These are phyloP conservation scores for Orchesella cincta DNA, from an alignment of 1,140 invertebrate genomes.

Conservation along the genomic window DNA sequence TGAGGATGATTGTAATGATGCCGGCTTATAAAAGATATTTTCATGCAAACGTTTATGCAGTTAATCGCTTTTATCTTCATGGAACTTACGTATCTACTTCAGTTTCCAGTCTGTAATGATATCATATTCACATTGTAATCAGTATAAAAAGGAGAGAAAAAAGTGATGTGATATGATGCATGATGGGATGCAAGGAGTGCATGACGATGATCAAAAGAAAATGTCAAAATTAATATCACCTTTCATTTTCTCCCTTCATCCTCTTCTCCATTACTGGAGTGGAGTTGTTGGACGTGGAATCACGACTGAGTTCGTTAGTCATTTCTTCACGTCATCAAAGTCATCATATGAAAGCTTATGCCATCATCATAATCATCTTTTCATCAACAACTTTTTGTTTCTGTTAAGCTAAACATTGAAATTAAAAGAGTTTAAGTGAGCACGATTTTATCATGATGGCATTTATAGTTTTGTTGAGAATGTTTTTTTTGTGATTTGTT, in stretches of 20 bases:
- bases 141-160: not conserved
- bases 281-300: not conserved
- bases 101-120: too few relatives aligned
- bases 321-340: not conserved
- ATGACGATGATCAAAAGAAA: not conserved
- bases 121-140: too few relatives aligned
- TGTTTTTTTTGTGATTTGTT: too few relatives aligned
- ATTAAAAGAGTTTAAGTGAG: not conserved
- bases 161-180: not conserved
- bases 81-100: too few relatives aligned
- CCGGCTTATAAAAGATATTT: too few relatives aligned
- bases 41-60: too few relatives aligned
- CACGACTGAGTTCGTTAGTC: constrained; percentile 15
- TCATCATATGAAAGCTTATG: too few relatives aligned
- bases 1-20: too few relatives aligned
- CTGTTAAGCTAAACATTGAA: not conserved
- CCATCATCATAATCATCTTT: too few relatives aligned
- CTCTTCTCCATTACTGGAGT: not conserved
- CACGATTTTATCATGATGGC: too few relatives aligned
- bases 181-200: not conserved
- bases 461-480: too few relatives aligned
- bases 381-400: not conserved
- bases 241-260: constrained; percentile 1
- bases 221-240: constrained; percentile 19
- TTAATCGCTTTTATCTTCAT: too few relatives aligned